phyloP scores from a whole-genome alignment of 64 coral and sea anemone species.

The Trachythela sp. region DNA sequence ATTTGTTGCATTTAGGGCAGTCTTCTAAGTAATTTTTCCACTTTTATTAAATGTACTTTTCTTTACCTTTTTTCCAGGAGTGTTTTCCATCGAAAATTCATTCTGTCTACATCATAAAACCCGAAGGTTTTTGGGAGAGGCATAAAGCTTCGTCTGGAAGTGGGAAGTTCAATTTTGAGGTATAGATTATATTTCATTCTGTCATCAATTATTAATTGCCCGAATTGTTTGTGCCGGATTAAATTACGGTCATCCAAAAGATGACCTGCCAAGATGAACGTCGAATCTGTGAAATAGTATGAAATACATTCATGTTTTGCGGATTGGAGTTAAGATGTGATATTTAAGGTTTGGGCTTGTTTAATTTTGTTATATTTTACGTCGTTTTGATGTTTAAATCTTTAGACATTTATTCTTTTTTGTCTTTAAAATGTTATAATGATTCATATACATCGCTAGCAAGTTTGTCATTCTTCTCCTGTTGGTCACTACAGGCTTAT shows the following conservation, averaged over 20 bases:
- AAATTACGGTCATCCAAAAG: background rate
- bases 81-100: slow-evolving; percentile 83
- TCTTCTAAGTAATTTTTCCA: background rate
- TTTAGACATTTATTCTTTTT: background rate
- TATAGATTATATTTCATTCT: slow-evolving; percentile 18
- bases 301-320: background rate
- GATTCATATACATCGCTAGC: background rate
- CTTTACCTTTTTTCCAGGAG: slow-evolving; percentile 59
- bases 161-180: slow-evolving; percentile 92
- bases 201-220: slow-evolving; percentile 25
- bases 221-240: background rate
- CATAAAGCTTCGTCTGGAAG: slow-evolving; percentile 82
- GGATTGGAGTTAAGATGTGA: background rate
- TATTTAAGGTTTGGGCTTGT: background rate
- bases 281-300: background rate
- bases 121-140: slow-evolving; percentile 98
- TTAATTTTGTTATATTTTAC: background rate
- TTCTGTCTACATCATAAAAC: slow-evolving; percentile 83
- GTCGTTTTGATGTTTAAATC: background rate
- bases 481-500: background rate
- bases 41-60: background rate
- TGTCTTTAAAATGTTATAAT: background rate
- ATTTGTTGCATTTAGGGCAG: background rate
- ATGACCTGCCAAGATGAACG: background rate
- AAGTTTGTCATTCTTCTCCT: background rate